Conservation (phyloP, 2,888 invertebrate genomes). For the Blomia tropicalis region DNA sequence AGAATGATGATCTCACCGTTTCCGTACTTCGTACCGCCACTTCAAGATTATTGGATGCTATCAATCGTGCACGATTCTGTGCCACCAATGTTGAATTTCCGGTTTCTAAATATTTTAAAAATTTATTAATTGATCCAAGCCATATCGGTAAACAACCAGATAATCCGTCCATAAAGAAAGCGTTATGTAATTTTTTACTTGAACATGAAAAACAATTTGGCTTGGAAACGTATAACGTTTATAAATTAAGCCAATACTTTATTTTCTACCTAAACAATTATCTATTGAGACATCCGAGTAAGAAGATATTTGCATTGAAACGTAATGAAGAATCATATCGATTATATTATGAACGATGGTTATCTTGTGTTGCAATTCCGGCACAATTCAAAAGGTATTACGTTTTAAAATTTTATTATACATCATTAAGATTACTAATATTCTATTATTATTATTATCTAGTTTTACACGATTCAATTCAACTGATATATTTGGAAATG, state of each 20-base stretch:
- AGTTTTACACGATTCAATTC: background rate
- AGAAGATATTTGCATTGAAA: background rate
- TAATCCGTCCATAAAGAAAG: constrained; percentile 1
- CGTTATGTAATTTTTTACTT: background rate
- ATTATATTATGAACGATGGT: background rate
- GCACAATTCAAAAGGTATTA: background rate
- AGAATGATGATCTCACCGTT: background rate
- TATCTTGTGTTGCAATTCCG: background rate
- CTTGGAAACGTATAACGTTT: background rate
- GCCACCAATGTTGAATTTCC: background rate
- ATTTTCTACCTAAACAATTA: constrained; percentile 1
- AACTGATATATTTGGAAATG: constrained; percentile 6
- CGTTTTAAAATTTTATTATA: background rate
- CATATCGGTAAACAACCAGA: background rate
- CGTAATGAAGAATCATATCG: background rate
- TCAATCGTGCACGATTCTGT: background rate
- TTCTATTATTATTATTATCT: background rate
- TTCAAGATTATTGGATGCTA: background rate
- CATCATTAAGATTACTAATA: background rate
- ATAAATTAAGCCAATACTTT: background rate
- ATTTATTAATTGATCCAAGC: background rate
- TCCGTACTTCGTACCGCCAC: background rate
- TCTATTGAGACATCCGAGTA: background rate
- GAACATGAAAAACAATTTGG: background rate
- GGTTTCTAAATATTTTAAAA: background rate